These are phyloP conservation scores for Varecia variegata DNA, from an alignment of 2,797 vertebrate genomes.

Conservation along the genomic window DNA sequence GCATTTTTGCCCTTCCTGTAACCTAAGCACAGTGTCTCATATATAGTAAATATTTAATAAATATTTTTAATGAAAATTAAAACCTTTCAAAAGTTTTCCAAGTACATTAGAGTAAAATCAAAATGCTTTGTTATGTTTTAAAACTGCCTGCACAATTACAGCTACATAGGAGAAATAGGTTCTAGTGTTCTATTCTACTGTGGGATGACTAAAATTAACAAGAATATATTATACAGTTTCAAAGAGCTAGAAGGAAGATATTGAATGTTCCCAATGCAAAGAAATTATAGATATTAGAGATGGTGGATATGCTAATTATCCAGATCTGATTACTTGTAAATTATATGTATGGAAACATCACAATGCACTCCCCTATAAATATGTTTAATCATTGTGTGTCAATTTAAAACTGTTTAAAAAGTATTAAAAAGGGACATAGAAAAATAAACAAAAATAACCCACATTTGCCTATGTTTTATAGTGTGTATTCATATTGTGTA, in stretches of 20 bases:
- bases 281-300: no score
- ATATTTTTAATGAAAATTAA: background rate
- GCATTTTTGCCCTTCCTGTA: background rate
- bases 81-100: background rate
- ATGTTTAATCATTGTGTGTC: background rate
- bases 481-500: background rate
- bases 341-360: background rate
- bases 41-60: background rate
- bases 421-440: background rate
- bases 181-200: background rate
- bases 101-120: background rate
- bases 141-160: background rate
- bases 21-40: background rate
- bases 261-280: no score
- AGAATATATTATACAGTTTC: background rate
- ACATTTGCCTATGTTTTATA: background rate
- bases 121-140: background rate
- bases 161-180: background rate
- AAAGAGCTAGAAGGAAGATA: background rate
- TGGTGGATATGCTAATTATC: background rate
- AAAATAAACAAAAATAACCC: background rate
- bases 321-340: background rate
- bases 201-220: background rate
- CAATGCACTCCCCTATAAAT: background rate
- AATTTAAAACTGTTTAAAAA: background rate